Evolutionary conservation across 2,888 invertebrate species (phyloP), one percentile per base, ranked within the genome.

Genomic region (Apamea epomidion): DNA sequence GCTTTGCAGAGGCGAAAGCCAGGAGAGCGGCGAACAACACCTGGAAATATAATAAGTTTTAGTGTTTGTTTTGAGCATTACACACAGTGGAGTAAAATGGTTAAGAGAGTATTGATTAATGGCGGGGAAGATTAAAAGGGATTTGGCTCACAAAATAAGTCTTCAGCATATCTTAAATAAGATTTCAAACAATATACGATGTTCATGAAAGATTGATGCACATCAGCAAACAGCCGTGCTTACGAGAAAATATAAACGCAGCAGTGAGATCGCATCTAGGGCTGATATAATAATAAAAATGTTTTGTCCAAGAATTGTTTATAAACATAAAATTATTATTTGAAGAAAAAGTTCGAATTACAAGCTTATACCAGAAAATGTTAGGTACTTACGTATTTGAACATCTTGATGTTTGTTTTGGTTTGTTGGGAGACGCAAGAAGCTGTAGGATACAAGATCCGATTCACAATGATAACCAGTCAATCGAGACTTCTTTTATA

Each of bases 1-100:
- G 97, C 93, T 97, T 97, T 65, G 97, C 97, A 76, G 95, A 92
- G 71, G 96, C 97, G 80, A 97, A 94, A 89, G 97, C 97, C 95
- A 97, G 90, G 64, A 97, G 92, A 92, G 97, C 97, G 87, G 95
- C 95, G 91, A 97, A 94, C 88, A 97, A 77, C 72, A 95, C 82
- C 96, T 96, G 93, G 51, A 92, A 93, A 76, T 72, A 80, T 42
- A 60, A 69, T 70, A 77, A 25, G 51, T 45, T 10, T 68, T 32
- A 42, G 1, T 67, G 6, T 77, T n/a, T 45, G 1, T n/a, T 25
- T 51, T 60, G 32, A 48, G 4, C 18, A n/a, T 25, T 37, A 45
- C 21, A 48, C 42, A n/a, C 8, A 58, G 14, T n/a, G 37, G 18
- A 64, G 25, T 12, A 18, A 42, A 14, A 42, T 12, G 58, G 18